Conservation (phyloP, 2,888 invertebrate genomes). For the Leucoma salicis region DNA sequence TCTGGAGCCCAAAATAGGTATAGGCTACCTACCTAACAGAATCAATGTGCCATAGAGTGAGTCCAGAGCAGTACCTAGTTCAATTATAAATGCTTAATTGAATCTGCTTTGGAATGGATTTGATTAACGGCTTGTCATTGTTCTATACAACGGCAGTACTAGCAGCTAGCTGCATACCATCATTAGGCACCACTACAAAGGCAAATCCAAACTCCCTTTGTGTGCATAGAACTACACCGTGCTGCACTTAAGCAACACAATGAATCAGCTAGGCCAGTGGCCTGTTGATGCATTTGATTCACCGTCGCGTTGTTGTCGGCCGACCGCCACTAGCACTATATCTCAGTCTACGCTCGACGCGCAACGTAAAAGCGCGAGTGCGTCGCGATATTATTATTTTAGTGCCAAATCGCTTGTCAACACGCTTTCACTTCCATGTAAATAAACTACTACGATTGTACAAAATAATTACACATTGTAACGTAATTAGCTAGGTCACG, state of each 20-base stretch:
- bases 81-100: too few relatives aligned
- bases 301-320: not conserved
- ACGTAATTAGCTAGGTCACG: not conserved
- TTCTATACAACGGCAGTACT: not conserved
- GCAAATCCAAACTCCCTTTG: not conserved
- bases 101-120: not conserved
- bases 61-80: too few relatives aligned
- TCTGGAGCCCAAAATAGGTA: too few relatives aligned
- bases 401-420: constrained; percentile 18
- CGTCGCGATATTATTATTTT: constrained; percentile 4
- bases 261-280: constrained; percentile 28
- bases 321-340: not conserved
- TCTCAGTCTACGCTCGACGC: constrained; percentile 21
- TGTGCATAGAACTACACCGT: not conserved
- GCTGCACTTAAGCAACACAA: constrained; percentile 11
- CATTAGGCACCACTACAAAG: not conserved
- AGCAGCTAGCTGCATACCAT: not conserved
- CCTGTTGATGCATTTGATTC: constrained; percentile 5
- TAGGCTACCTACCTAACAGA: too few relatives aligned
- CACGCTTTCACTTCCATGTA: constrained; percentile 33
- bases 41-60: too few relatives aligned
- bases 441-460: constrained; percentile 17
- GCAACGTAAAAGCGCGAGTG: constrained; percentile 12
- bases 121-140: not conserved
- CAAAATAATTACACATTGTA: not conserved